phyloP scores from a whole-genome alignment of 1,140 invertebrate species.

The Diachasmimorpha longicaudata region DNA sequence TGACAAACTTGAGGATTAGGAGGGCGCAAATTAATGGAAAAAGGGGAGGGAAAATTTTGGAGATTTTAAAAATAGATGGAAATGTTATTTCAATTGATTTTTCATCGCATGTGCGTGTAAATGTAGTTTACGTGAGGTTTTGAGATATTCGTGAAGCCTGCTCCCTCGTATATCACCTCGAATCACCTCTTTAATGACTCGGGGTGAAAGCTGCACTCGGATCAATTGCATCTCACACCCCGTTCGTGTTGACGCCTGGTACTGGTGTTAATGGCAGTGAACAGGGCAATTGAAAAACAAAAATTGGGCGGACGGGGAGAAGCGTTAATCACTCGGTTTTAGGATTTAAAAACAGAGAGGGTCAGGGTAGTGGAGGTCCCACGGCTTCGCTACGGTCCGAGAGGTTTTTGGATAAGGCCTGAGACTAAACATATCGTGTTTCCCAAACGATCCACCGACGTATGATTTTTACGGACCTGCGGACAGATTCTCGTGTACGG shows the following conservation, averaged over 20 bases:
- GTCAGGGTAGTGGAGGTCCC: slow-evolving; percentile 27
- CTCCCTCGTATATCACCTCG: neutral
- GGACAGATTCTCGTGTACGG: slow-evolving; percentile 31
- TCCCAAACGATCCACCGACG: slow-evolving; percentile 45
- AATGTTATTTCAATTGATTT: neutral
- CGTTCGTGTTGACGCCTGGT: slow-evolving; percentile 11
- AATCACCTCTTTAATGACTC: neutral
- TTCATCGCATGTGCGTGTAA: neutral
- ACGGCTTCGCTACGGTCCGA: neutral
- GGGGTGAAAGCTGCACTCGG: neutral
- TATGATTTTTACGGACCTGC: slow-evolving; percentile 42
- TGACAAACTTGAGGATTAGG: no score
- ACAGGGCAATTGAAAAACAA: slow-evolving; percentile 34
- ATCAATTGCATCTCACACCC: neutral
- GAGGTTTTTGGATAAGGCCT: slow-evolving; percentile 19
- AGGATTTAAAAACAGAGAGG: slow-evolving; percentile 17
- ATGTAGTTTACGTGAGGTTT: neutral
- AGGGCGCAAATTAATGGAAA: no score
- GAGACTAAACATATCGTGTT: slow-evolving; percentile 53
- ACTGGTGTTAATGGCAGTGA: slow-evolving; percentile 28
- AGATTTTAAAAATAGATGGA: no score
- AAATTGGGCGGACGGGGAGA: slow-evolving; percentile 6
- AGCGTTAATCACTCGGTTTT: slow-evolving; percentile 15
- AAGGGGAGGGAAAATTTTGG: no score
- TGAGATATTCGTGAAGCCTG: neutral